These are phyloP conservation scores for Manduca sexta DNA, from an alignment of 1,140 invertebrate species.

Conservation along the genomic window DNA sequence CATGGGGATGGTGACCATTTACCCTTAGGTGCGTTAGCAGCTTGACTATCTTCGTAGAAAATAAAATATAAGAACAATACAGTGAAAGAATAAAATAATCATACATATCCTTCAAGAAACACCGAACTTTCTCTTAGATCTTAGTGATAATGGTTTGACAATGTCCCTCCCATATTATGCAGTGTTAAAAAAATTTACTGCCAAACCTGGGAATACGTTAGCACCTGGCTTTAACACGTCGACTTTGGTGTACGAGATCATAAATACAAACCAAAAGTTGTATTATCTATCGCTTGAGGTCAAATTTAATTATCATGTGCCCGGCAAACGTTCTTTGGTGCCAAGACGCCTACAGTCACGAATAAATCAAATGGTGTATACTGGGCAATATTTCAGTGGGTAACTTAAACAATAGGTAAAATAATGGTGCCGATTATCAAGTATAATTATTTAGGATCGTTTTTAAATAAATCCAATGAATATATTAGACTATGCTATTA, in stretches of 20 bases:
- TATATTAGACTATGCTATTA: constrained; percentile 59
- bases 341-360: constrained; percentile 42
- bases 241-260: constrained; percentile 39
- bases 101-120: neutral
- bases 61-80: no score
- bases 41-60: no score
- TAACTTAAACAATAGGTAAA: constrained; percentile 61
- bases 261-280: constrained; percentile 40
- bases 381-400: constrained; percentile 40
- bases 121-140: constrained; percentile 17
- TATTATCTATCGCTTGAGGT: constrained; percentile 42
- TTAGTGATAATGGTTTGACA: constrained; percentile 12
- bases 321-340: constrained; percentile 31
- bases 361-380: constrained; percentile 34
- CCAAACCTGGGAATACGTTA: constrained; percentile 28
- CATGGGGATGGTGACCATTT: no score
- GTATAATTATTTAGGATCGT: constrained; percentile 63
- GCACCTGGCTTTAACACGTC: constrained; percentile 42
- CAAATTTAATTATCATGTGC: constrained; percentile 60
- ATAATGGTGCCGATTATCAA: constrained; percentile 56
- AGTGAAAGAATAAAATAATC: no score
- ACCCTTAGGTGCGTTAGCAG: no score
- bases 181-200: constrained; percentile 55
- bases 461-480: constrained; percentile 65
- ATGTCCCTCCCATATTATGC: constrained; percentile 14